phyloP scores from a whole-genome alignment of 2,888 invertebrate species.

The Sycophila texana region DNA sequence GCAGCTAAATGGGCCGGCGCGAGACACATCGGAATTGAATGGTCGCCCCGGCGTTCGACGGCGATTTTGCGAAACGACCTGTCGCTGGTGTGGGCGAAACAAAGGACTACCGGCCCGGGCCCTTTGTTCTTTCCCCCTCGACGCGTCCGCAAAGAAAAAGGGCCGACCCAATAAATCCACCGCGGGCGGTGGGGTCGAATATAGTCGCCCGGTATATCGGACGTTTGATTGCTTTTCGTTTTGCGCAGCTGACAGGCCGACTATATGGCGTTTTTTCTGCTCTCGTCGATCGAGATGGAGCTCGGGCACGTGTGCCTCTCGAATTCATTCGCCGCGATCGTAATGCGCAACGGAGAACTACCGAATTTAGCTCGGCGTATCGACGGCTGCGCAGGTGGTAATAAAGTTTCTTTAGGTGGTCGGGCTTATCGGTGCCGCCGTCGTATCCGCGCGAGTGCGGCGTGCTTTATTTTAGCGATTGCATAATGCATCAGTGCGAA shows the following conservation, averaged over 20 bases:
- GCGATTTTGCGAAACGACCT: constrained; percentile 53
- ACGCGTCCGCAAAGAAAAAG: constrained; percentile 7
- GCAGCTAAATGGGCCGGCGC: constrained; percentile 35
- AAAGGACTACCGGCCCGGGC: constrained; percentile 44
- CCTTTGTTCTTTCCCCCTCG: constrained; percentile 31
- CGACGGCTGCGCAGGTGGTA: too few species aligned
- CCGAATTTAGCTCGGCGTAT: too few species aligned
- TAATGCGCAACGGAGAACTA: too few species aligned
- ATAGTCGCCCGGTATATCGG: neutral
- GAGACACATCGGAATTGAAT: constrained; percentile 42
- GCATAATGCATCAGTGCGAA: too few species aligned
- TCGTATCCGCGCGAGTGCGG: too few species aligned
- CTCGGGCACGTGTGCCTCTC: too few species aligned
- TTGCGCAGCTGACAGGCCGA: neutral
- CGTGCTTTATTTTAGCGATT: too few species aligned
- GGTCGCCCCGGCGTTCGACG: constrained; percentile 5
- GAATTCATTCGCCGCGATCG: too few species aligned
- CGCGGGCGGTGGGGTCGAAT: neutral
- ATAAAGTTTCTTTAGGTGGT: too few species aligned
- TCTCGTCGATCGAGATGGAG: neutral
- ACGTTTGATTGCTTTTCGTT: neutral
- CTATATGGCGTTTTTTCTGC: neutral
- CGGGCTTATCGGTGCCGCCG: too few species aligned
- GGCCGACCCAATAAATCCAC: neutral
- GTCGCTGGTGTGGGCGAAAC: constrained; percentile 50